phyloP scores from a whole-genome alignment of 2,113 vertebrate genomes.

The Diglossa brunneiventris region DNA sequence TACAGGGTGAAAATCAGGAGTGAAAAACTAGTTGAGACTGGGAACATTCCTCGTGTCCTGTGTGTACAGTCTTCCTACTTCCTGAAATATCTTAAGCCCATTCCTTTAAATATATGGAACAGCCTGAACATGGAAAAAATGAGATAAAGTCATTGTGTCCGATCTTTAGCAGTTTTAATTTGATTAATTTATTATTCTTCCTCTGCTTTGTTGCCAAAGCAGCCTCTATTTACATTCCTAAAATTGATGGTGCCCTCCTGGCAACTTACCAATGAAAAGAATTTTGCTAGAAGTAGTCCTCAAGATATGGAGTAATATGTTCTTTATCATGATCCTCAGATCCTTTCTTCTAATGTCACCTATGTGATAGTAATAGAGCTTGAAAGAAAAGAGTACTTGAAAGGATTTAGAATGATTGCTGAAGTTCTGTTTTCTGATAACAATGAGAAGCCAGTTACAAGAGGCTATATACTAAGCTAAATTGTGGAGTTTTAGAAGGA shows the following conservation, averaged over 20 bases:
- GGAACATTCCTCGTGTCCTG: background rate
- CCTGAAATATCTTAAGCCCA: background rate
- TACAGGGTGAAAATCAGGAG: background rate
- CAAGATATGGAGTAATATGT: background rate
- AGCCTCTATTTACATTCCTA: background rate
- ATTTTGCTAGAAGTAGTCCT: background rate
- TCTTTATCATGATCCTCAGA: background rate
- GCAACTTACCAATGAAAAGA: background rate
- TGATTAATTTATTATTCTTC: background rate
- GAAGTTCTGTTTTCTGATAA: background rate
- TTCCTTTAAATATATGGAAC: background rate
- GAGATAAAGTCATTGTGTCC: fast-evolving
- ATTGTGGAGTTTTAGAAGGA: background rate
- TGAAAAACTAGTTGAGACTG: background rate
- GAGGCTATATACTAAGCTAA: background rate
- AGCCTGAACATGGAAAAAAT: background rate
- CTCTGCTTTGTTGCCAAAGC: background rate
- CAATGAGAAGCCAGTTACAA: background rate
- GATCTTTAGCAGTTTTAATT: background rate
- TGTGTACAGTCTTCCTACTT: background rate
- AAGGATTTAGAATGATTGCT: background rate
- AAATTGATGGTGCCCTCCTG: background rate
- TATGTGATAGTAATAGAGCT: background rate
- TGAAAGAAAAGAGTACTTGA: background rate
- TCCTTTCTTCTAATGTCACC: background rate